phyloP scores from a whole-genome alignment of 2,888 invertebrate genomes.

The Tiliacea citrago region DNA sequence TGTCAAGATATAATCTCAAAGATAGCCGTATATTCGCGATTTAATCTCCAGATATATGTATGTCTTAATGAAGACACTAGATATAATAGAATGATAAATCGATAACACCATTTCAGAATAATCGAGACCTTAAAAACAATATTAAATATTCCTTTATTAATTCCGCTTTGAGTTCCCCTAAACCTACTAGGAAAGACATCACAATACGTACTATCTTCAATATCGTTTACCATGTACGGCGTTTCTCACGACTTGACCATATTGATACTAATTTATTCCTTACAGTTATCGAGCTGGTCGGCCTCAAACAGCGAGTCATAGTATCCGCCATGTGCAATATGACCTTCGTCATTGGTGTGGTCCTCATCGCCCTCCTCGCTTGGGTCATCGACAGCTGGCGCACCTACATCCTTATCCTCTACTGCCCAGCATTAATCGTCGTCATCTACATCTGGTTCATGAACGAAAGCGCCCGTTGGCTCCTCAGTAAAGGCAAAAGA shows the following conservation, averaged over 20 bases:
- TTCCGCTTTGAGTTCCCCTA: conserved; percentile 17
- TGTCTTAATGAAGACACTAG: background rate
- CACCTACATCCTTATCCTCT: conserved; percentile 92
- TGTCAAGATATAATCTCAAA: background rate
- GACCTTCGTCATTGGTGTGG: conserved; percentile 94
- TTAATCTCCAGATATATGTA: background rate
- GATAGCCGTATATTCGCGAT: background rate
- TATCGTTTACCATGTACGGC: conserved; percentile 39
- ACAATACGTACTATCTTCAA: conserved; percentile 32
- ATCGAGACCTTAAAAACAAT: background rate
- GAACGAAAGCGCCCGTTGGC: conserved; percentile 95
- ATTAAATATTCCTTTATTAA: background rate
- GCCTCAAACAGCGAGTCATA: conserved; percentile 93
- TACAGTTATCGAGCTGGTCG: conserved; percentile 94
- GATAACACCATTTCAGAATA: background rate
- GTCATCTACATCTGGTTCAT: conserved; percentile 93
- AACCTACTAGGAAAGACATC: conserved; percentile 21
- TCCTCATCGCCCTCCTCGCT: conserved; percentile 93
- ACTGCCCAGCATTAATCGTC: conserved; percentile 93
- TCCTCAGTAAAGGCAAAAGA: conserved; percentile 92
- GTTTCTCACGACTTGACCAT: conserved; percentile 37
- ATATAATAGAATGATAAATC: background rate
- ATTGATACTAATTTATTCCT: conserved; percentile 65
- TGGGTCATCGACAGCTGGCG: conserved; percentile 94
- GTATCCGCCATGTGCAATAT: conserved; percentile 94